A percentile compares a stretch with the other conserved stretches of the same genome.
Conservation (phyloP, 2,888 invertebrate genomes). For the Campoplex capitator region DNA sequence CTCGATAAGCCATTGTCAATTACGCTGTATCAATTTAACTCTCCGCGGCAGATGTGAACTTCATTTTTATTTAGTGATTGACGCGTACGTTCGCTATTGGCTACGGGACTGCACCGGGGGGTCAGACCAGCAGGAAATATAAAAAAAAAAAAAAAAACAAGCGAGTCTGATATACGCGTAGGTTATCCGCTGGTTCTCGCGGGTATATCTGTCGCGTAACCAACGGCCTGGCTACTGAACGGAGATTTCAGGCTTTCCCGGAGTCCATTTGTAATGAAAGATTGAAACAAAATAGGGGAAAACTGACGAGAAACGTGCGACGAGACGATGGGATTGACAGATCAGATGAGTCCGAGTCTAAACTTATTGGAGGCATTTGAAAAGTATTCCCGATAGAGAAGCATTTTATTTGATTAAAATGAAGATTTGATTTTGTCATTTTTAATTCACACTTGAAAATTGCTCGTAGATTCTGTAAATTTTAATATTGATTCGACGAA, state of each 20-base stretch:
- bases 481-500: background rate
- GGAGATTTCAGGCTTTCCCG: conserved; percentile 42
- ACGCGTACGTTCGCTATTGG: conserved; percentile 73
- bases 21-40: conserved; percentile 79
- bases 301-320: conserved; percentile 24
- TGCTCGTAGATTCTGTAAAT: too few species aligned
- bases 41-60: conserved; percentile 67
- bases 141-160: conserved; percentile 15
- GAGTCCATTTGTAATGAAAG: conserved; percentile 50
- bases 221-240: conserved; percentile 68
- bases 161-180: background rate
- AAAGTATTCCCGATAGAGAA: background rate
- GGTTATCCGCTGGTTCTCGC: conserved; percentile 27
- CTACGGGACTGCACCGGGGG: conserved; percentile 60
- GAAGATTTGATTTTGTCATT: background rate
- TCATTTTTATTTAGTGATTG: conserved; percentile 78
- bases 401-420: background rate
- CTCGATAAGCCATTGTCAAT: conserved; percentile 81
- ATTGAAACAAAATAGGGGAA: background rate
- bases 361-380: background rate
- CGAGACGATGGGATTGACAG: conserved; percentile 53
- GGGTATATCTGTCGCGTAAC: conserved; percentile 30
- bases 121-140: conserved; percentile 24
- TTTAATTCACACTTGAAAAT: too few species aligned
- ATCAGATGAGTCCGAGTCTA: conserved; percentile 30